Evolutionary conservation across 92 coral and sea anemone species (phyloP).

Genomic region (Porites lobata): DNA sequence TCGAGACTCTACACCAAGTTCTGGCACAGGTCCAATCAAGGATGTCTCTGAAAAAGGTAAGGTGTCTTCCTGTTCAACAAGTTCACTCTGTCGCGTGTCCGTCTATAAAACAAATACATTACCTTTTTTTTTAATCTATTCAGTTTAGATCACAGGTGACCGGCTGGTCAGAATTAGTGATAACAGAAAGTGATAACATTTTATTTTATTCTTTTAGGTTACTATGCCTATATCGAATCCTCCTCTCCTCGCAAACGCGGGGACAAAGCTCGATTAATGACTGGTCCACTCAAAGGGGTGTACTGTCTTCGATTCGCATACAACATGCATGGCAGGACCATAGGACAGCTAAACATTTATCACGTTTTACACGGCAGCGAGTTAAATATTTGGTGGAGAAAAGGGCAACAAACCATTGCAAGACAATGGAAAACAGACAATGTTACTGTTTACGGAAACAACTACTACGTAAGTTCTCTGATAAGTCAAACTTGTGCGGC

Average conservation of each 20-base stretch:
- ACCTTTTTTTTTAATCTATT: too few relatives aligned
- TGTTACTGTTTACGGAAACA: constrained; percentile 42
- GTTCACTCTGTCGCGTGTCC: too few relatives aligned
- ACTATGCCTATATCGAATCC: constrained; percentile 68
- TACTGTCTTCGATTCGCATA: constrained; percentile 79
- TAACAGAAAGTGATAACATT: background rate
- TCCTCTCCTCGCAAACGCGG: constrained; percentile 63
- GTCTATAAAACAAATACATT: too few relatives aligned
- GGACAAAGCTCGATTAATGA: constrained; percentile 52
- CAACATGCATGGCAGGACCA: constrained; percentile 66
- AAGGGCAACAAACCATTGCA: background rate
- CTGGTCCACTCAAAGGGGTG: constrained; percentile 58
- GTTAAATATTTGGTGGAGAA: background rate
- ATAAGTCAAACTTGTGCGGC: background rate
- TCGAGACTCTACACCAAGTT: constrained; percentile 53
- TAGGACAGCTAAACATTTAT: constrained; percentile 49
- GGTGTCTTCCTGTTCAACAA: background rate
- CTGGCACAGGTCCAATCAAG: constrained; percentile 68
- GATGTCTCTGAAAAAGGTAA: constrained; percentile 38
- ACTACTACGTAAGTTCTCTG: constrained; percentile 31
- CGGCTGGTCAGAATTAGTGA: too few relatives aligned
- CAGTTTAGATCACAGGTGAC: too few relatives aligned
- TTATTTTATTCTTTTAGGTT: constrained; percentile 36
- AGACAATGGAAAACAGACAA: constrained; percentile 31
- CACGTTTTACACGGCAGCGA: constrained; percentile 10